Conservation (phyloP, 2,113 vertebrate species). For the Ibidorhyncha struthersii region DNA sequence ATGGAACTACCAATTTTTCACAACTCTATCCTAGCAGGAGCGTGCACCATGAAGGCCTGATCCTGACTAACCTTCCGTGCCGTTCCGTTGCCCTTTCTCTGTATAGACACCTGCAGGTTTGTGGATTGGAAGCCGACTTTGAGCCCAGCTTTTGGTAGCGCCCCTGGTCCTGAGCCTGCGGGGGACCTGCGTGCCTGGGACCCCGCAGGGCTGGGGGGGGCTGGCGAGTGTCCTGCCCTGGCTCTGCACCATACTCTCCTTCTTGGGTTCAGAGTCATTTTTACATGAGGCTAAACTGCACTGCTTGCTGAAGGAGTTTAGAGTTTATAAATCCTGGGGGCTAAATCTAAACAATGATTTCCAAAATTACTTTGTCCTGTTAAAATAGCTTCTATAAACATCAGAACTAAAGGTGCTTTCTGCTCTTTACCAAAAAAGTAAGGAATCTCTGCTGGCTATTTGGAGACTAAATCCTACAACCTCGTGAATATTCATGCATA, state of each 20-base stretch:
- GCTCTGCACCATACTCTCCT: not conserved
- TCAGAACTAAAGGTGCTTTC: not conserved
- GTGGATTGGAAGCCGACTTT: not conserved
- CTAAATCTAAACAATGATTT: not conserved
- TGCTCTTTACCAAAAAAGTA: not conserved
- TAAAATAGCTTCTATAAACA: not conserved
- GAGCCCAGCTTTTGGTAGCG: not conserved
- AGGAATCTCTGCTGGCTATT: not conserved
- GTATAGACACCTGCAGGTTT: not conserved
- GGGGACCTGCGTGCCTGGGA: not conserved
- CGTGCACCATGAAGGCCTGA: not conserved
- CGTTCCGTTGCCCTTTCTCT: not conserved
- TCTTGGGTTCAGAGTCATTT: not conserved
- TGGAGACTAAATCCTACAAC: not conserved
- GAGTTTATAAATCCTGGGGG: not conserved
- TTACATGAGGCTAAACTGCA: not conserved
- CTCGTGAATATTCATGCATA: not conserved
- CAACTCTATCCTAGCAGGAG: not conserved
- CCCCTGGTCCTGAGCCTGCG: not conserved
- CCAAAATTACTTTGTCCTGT: not conserved
- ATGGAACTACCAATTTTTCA: not conserved
- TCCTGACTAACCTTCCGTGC: not conserved
- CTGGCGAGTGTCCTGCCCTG: rapidly evolving
- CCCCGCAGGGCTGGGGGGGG: not conserved
- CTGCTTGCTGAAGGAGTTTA: not conserved